These are phyloP conservation scores for Paratilapia polleni DNA, from an alignment of 2,113 vertebrate species.

Conservation along the genomic window DNA sequence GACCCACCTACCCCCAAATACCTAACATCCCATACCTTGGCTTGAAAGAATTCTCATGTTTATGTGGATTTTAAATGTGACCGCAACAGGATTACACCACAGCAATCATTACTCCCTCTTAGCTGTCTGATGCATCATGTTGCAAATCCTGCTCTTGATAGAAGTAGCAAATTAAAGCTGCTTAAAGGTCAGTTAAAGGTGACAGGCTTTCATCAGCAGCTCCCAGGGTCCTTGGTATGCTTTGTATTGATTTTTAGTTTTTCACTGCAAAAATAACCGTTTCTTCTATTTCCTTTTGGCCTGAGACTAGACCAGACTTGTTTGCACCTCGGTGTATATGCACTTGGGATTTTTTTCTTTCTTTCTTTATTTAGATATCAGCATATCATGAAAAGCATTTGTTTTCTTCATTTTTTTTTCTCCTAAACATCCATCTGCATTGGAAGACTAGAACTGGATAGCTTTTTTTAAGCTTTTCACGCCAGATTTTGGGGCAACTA, in stretches of 20 bases:
- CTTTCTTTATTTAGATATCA: neutral
- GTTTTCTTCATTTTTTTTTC: neutral
- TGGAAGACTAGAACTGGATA: neutral
- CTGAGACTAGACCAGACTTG: neutral
- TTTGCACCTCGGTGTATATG: neutral
- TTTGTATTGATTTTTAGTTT: conserved; percentile 49
- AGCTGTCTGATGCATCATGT: conserved; percentile 51
- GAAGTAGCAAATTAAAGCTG: conserved; percentile 62
- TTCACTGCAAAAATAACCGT: conserved; percentile 16
- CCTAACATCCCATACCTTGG: conserved; percentile 14
- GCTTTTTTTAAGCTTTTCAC: neutral
- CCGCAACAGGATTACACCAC: conserved; percentile 45
- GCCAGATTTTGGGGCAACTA: neutral
- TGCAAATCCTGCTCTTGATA: conserved; percentile 57
- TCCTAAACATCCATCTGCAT: neutral
- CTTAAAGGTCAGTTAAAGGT: conserved; percentile 66
- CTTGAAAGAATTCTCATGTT: conserved; percentile 33
- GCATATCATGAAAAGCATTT: neutral
- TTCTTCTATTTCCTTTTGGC: conserved; percentile 3
- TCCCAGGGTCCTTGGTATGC: conserved; percentile 22
- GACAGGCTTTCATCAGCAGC: conserved; percentile 41
- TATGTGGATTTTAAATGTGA: conserved; percentile 40
- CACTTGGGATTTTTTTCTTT: neutral
- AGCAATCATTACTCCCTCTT: conserved; percentile 52
- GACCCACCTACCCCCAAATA: neutral